A percentile compares a stretch with the other conserved stretches of the same genome.
phyloP scores from a whole-genome alignment of 2,888 invertebrate species.

The Ichneumon xanthorius region DNA sequence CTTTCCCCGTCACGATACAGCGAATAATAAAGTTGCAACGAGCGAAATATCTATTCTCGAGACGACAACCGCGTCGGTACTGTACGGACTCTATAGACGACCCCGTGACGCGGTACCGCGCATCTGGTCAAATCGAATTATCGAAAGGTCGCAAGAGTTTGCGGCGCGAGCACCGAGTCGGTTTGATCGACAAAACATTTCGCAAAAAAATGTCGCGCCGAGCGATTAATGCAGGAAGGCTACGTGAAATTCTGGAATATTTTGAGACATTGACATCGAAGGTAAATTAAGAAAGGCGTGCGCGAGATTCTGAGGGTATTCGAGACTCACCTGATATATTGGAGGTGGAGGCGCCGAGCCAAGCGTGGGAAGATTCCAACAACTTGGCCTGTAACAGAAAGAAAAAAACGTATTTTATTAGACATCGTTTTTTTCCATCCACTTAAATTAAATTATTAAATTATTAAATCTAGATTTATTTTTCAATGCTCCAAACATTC shows the following conservation, averaged over 20 bases:
- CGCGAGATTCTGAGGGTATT: slow-evolving; percentile 39
- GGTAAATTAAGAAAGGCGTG: background rate
- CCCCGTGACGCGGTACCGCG: slow-evolving; percentile 30
- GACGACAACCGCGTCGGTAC: slow-evolving; percentile 40
- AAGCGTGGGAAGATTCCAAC: slow-evolving; percentile 96
- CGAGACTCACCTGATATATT: slow-evolving; percentile 94
- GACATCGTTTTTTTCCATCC: slow-evolving; percentile 8
- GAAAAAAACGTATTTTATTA: slow-evolving; percentile 70
- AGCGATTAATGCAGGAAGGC: background rate
- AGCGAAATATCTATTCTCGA: slow-evolving; percentile 56
- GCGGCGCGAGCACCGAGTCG: background rate
- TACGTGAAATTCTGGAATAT: slow-evolving; percentile 57
- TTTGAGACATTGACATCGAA: slow-evolving; percentile 50
- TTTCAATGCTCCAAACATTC: background rate
- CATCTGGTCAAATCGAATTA: slow-evolving; percentile 47
- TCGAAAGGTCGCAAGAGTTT: slow-evolving; percentile 53
- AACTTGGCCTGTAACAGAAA: slow-evolving; percentile 93
- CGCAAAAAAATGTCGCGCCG: slow-evolving; percentile 23
- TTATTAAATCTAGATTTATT: background rate
- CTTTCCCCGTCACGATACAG: slow-evolving; percentile 39
- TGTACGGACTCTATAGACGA: slow-evolving; percentile 8
- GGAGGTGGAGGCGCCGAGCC: slow-evolving; percentile 96
- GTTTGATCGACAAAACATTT: slow-evolving; percentile 8
- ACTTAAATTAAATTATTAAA: background rate
- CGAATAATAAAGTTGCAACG: slow-evolving; percentile 52